Evolutionary conservation across 1,140 invertebrate species (phyloP).

Genomic region (Rhopalosiphum maidis): DNA sequence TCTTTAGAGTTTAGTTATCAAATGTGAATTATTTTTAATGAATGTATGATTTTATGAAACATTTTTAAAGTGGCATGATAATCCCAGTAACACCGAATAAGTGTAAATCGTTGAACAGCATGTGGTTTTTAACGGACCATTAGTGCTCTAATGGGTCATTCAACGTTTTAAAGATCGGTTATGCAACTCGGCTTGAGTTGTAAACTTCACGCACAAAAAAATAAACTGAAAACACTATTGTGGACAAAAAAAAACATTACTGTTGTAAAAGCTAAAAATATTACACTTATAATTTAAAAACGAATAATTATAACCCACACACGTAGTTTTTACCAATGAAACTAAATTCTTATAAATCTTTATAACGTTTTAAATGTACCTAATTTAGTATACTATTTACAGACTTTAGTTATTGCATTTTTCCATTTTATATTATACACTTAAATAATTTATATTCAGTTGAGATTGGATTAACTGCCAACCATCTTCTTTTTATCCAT

Average conservation of each 20-base stretch:
- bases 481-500: neutral
- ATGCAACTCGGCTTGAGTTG: slow-evolving; percentile 28
- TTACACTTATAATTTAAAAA: slow-evolving; percentile 2
- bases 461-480: neutral
- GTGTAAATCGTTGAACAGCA: slow-evolving; percentile 27
- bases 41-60: neutral
- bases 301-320: slow-evolving; percentile 21
- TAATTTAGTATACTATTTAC: neutral
- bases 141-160: slow-evolving; percentile 44
- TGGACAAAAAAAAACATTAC: neutral
- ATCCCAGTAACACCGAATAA: neutral
- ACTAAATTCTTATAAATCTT: neutral
- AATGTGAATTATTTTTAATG: neutral
- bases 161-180: slow-evolving; percentile 39
- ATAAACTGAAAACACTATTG: neutral
- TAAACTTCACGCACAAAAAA: neutral
- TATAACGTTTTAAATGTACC: neutral
- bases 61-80: neutral
- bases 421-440: neutral
- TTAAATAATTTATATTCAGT: neutral
- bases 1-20: neutral
- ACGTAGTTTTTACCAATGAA: slow-evolving; percentile 2
- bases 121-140: slow-evolving; percentile 52
- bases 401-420: neutral
- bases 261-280: neutral